These are phyloP conservation scores for Hycleus phaleratus DNA, from an alignment of 1,140 invertebrate species.

Conservation along the genomic window DNA sequence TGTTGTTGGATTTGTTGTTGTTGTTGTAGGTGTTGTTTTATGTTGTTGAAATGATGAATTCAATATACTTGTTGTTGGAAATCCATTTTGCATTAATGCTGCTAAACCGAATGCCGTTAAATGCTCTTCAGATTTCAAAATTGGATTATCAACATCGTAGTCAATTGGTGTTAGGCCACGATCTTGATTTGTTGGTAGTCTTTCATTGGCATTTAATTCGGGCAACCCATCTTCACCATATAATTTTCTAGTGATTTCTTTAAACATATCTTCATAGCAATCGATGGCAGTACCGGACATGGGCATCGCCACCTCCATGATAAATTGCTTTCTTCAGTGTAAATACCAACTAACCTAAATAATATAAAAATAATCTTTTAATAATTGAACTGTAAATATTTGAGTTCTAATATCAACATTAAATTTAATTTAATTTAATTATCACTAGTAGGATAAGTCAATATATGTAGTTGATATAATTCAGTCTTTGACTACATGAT, in stretches of 20 bases:
- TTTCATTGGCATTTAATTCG: slow-evolving; percentile 42
- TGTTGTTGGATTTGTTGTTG: too few relatives aligned
- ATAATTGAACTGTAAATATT: too few relatives aligned
- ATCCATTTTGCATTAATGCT: slow-evolving; percentile 64
- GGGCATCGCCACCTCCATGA: slow-evolving; percentile 44
- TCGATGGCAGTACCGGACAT: slow-evolving; percentile 48
- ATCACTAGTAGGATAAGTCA: too few relatives aligned
- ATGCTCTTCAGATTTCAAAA: slow-evolving; percentile 57
- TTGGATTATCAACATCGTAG: slow-evolving; percentile 42
- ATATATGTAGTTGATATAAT: too few relatives aligned
- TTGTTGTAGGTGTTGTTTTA: slow-evolving; percentile 32
- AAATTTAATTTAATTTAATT: too few relatives aligned
- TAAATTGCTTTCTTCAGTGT: neutral
- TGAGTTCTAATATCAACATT: too few relatives aligned
- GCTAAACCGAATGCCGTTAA: slow-evolving; percentile 59
- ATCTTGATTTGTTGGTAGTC: slow-evolving; percentile 38
- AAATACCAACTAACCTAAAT: neutral
- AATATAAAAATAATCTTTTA: too few relatives aligned
- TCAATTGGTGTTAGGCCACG: slow-evolving; percentile 40
- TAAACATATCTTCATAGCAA: slow-evolving; percentile 69
- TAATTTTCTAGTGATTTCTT: slow-evolving; percentile 83
- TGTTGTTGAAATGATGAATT: slow-evolving; percentile 47
- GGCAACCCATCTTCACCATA: slow-evolving; percentile 73
- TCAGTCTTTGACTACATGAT: too few relatives aligned
- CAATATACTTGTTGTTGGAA: slow-evolving; percentile 51